These are phyloP conservation scores for Papilio polytes DNA, from an alignment of 1,140 invertebrate genomes.

Conservation along the genomic window DNA sequence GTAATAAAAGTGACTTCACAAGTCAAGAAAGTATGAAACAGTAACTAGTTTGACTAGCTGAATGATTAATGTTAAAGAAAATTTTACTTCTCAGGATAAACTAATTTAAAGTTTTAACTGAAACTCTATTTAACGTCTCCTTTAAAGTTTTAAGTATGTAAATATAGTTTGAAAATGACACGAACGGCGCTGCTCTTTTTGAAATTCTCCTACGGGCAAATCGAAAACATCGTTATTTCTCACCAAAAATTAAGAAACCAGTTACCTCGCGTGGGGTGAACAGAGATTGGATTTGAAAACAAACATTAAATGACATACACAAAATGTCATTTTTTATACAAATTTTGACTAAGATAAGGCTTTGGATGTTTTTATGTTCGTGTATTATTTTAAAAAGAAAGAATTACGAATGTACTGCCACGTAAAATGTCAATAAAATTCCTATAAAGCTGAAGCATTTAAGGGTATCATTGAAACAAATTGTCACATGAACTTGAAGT, in stretches of 20 bases:
- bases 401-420: background rate
- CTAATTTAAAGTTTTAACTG: conserved; percentile 26
- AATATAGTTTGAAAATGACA: conserved; percentile 11
- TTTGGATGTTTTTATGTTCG: background rate
- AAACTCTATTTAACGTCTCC: conserved; percentile 23
- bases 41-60: conserved; percentile 19
- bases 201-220: background rate
- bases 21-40: conserved; percentile 10
- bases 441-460: background rate
- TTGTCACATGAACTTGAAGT: conserved; percentile 10
- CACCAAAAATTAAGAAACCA: background rate
- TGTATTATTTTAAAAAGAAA: background rate
- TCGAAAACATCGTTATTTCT: background rate
- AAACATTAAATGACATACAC: background rate
- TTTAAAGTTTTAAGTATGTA: conserved; percentile 21
- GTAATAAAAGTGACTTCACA: background rate
- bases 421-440: background rate
- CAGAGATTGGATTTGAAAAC: background rate
- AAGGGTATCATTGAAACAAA: conserved; percentile 17
- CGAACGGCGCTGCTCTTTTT: background rate
- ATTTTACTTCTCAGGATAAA: conserved; percentile 22
- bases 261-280: background rate
- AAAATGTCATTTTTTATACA: no score
- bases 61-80: conserved; percentile 27
- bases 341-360: background rate